Percentiles rank a stretch among this genome's conserved stretches.
Conservation (phyloP, 2,797 vertebrate species). For the Lophius americanus region DNA sequence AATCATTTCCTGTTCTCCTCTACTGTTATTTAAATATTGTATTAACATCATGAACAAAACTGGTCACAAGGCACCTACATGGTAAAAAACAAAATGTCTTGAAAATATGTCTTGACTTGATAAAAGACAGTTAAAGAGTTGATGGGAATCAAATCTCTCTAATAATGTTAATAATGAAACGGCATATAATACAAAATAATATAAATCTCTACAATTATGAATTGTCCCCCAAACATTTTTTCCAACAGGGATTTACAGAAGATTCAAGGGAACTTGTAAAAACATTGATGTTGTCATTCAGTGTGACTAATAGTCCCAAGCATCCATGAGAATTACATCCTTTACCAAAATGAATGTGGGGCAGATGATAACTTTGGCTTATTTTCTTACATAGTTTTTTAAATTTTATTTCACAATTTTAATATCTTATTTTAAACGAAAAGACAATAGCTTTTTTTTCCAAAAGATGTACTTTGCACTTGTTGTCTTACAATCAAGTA, state of each 20-base stretch:
- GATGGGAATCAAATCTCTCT: not conserved
- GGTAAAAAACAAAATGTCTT: not conserved
- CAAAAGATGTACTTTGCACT: not conserved
- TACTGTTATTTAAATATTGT: conserved; percentile 35
- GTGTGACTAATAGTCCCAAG: too few relatives aligned
- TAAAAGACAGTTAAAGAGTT: not conserved
- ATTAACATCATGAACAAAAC: not conserved
- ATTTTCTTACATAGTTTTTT: not conserved
- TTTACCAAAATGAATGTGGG: not conserved
- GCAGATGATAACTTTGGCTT: too few relatives aligned
- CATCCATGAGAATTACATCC: not conserved
- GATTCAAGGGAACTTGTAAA: not conserved
- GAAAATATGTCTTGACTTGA: not conserved
- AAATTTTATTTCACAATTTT: too few relatives aligned
- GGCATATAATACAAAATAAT: too few relatives aligned
- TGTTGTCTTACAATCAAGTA: not conserved
- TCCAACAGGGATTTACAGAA: not conserved
- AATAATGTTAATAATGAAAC: too few relatives aligned
- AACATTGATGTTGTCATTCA: not conserved
- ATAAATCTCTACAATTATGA: too few relatives aligned
- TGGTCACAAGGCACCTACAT: not conserved
- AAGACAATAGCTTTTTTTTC: too few relatives aligned
- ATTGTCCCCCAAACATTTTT: too few relatives aligned
- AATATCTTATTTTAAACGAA: too few relatives aligned
- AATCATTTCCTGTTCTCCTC: conserved; percentile 55